phyloP scores from a whole-genome alignment of 1,140 invertebrate genomes.

The Mamestra configurata region DNA sequence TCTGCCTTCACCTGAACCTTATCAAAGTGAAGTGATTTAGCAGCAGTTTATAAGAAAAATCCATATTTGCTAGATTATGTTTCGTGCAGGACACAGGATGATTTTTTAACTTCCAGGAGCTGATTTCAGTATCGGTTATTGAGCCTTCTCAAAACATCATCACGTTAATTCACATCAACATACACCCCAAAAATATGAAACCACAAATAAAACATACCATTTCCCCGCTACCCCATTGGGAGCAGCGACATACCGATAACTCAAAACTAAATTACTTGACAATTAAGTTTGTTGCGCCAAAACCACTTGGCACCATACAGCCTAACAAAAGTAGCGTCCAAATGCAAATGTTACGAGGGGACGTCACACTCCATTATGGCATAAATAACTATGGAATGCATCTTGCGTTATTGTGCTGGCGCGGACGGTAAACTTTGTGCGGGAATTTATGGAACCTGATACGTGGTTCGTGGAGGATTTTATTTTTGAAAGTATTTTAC shows the following conservation, averaged over 20 bases:
- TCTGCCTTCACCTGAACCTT: too few species aligned
- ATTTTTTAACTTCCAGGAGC: too few species aligned
- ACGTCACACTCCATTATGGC: conserved; percentile 15
- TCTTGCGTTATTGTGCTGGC: conserved; percentile 1
- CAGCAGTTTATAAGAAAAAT: too few species aligned
- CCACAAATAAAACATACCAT: neutral
- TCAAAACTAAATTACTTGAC: conserved; percentile 53
- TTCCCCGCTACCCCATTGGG: conserved; percentile 1
- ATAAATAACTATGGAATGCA: conserved; percentile 24
- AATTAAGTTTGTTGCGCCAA: conserved; percentile 51
- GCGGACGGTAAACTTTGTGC: neutral
- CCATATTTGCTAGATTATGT: too few species aligned
- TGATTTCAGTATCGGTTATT: too few species aligned
- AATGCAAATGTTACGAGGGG: conserved; percentile 29
- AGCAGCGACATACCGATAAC: conserved; percentile 3
- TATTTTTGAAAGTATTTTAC: neutral
- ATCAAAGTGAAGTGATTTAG: too few species aligned
- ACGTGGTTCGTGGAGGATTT: neutral
- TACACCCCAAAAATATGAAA: neutral
- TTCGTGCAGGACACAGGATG: too few species aligned
- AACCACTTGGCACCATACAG: conserved; percentile 51
- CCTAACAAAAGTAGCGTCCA: conserved; percentile 48
- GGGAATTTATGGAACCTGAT: neutral
- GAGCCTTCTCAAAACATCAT: too few species aligned
- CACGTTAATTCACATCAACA: neutral